phyloP scores from a whole-genome alignment of 1,140 invertebrate species.

The Drosophila tristis region DNA sequence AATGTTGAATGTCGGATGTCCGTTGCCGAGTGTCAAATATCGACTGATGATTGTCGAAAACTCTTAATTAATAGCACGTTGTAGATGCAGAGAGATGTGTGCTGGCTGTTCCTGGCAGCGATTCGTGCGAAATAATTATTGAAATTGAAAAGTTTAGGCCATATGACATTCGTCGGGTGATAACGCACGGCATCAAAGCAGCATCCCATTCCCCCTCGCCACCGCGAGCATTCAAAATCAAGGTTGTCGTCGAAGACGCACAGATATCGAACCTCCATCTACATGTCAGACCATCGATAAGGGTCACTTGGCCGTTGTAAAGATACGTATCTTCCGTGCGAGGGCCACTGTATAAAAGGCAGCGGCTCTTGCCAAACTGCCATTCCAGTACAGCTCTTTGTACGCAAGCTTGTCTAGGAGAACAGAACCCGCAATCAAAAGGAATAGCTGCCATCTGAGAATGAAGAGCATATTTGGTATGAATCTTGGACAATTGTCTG shows the following conservation, averaged over 20 bases:
- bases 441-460: conserved; percentile 50
- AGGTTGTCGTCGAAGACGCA: conserved; percentile 17
- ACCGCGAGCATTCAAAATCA: conserved; percentile 18
- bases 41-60: background rate
- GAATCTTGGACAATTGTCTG: background rate
- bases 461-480: conserved; percentile 66
- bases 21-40: background rate
- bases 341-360: conserved; percentile 61
- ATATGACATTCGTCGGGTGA: conserved; percentile 4
- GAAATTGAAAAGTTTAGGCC: conserved; percentile 50
- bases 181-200: conserved; percentile 45
- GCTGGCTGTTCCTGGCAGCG: conserved; percentile 8
- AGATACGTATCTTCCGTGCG: conserved; percentile 23
- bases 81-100: background rate
- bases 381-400: conserved; percentile 54
- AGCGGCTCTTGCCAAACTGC: conserved; percentile 28
- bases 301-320: background rate
- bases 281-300: conserved; percentile 43
- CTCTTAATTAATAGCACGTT: conserved; percentile 17
- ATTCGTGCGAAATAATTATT: conserved; percentile 54
- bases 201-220: background rate
- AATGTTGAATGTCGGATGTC: background rate
- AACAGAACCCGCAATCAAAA: conserved; percentile 7
- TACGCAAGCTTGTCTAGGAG: conserved; percentile 35
- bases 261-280: background rate